Base-by-base conservation (phyloP, 1,140 invertebrate species). In the Gryon sp. region DNA sequence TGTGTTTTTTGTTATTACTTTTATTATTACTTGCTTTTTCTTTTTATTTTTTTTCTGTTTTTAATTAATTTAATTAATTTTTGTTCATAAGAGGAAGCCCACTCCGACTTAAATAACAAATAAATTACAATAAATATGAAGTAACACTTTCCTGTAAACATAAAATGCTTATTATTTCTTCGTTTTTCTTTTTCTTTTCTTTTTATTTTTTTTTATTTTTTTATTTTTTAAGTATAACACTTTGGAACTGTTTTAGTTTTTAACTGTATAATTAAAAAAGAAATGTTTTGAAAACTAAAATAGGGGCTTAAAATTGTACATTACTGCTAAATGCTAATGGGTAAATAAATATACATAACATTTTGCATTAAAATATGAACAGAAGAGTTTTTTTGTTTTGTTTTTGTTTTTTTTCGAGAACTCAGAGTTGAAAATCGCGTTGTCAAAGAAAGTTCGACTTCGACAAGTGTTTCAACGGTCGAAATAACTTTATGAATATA, bases 21-120 rank as follows among this genome's bases (percentile, higher is more conserved):
- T 11, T 46, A n/a, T n/a, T n/a, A n/a, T n/a, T n/a, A n/a, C n/a
- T 30, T 46, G 8, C 9, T 26, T 43, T 65, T 48, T 26, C 12
- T 40, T 59, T 40, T 66, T 72, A 57, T 50, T 62, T 74, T 43
- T 14, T 45, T 15, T 46, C 11, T 26, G 6, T 36, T 12, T 43
- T 28, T 46, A 28, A 43, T 18, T 14, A 24, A 7, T 4, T 34
- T 41, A 4, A 18, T 34, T 12, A 32, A 11, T 34, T 34, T 2
- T 3, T 24, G 9, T 70, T 82, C 12, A 11, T 53, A 28, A 78
- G 57, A 78, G 76, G 69, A 86, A 87, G 83, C 81, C 81, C 83
- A 80, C 81, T 84, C 76, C 53, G 79, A 83, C 79, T 80, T 75
- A 77, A 76, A 82, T 60, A 80, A 82, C 68, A 77, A 80, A 78